phyloP scores from a whole-genome alignment of 2,888 invertebrate species.

The Limnephilus rhombicus region DNA sequence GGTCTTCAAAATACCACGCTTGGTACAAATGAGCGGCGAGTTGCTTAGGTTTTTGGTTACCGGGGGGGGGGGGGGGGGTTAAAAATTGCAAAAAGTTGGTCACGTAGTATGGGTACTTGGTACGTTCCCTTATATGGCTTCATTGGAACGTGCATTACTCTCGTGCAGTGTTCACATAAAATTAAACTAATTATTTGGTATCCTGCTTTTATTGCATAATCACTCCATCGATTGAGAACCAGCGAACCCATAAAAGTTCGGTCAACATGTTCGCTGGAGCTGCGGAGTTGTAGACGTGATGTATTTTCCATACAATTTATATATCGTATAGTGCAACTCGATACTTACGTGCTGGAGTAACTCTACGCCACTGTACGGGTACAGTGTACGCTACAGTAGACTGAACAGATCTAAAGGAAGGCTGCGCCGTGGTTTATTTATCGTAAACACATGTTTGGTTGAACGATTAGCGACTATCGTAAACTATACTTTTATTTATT shows the following conservation, averaged over 20 bases:
- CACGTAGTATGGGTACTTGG: no score
- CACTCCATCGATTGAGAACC: neutral
- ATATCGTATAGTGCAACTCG: neutral
- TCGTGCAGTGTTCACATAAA: no score
- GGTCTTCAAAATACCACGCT: no score
- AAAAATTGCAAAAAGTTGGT: no score
- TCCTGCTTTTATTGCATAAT: neutral
- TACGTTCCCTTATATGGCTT: no score
- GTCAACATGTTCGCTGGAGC: neutral
- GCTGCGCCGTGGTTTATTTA: neutral
- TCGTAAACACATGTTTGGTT: neutral
- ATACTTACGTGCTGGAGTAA: neutral
- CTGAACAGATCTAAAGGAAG: neutral
- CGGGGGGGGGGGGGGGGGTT: no score
- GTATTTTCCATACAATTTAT: slow-evolving; percentile 14
- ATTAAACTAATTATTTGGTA: no score
- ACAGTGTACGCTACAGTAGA: neutral
- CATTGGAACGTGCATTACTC: no score
- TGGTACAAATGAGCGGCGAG: no score
- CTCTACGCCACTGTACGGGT: neutral
- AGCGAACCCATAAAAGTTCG: neutral
- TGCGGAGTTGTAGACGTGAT: slow-evolving; percentile 1
- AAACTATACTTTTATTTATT: neutral
- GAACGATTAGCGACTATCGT: neutral
- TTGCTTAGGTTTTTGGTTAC: no score